These are phyloP conservation scores for Temnopleurus reevesii DNA, from an alignment of 53 echinoderm and acorn worm species.

Conservation along the genomic window DNA sequence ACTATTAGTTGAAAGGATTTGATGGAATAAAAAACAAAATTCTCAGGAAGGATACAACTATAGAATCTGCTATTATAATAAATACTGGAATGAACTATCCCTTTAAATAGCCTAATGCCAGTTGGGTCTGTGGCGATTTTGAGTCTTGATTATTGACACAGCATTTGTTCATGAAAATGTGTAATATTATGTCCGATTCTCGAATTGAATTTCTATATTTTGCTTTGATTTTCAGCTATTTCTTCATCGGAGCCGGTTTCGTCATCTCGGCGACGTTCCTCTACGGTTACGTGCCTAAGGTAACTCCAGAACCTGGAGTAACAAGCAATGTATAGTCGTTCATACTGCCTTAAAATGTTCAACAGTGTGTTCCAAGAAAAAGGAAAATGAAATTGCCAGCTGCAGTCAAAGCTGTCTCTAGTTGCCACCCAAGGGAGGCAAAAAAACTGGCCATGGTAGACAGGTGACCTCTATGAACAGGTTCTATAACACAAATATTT, in stretches of 20 bases:
- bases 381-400: background rate
- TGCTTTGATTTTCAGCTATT: conserved; percentile 66
- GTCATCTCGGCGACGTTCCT: conserved; percentile 90
- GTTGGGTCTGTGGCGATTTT: no score
- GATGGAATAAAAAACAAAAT: no score
- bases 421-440: no score
- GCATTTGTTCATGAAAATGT: no score
- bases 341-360: background rate
- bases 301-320: background rate
- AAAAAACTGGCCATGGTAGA: no score
- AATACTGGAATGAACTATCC: no score
- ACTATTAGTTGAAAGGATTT: no score
- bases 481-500: no score
- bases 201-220: background rate
- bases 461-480: no score
- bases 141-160: background rate
- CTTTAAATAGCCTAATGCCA: no score
- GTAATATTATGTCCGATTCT: background rate
- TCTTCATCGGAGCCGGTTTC: conserved; percentile 81
- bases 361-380: background rate
- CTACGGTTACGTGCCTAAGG: conserved; percentile 72
- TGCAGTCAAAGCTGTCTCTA: background rate
- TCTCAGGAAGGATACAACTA: no score
- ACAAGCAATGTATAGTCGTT: background rate
- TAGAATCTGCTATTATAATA: no score